Conservation (phyloP, 1,140 invertebrate species). For the Tribolium castaneum region DNA sequence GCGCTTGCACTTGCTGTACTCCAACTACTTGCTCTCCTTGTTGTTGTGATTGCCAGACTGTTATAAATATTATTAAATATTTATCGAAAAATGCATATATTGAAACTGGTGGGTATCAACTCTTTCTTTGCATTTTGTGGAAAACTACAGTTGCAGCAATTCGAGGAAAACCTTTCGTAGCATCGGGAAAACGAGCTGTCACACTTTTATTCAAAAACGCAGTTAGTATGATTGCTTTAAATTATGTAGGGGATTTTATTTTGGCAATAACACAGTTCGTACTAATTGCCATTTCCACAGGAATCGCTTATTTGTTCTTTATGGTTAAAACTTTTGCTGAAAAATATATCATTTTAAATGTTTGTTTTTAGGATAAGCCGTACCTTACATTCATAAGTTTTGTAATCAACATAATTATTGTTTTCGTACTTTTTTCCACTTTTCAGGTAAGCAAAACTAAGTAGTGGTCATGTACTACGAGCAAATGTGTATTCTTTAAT, state of each 20-base stretch:
- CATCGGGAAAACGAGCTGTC: constrained; percentile 13
- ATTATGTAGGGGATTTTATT: constrained; percentile 18
- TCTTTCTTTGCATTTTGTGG: not conserved
- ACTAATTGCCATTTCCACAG: constrained; percentile 7
- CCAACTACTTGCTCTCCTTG: not conserved
- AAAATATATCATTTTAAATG: not conserved
- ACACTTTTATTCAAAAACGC: constrained; percentile 4
- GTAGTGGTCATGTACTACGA: too few relatives aligned
- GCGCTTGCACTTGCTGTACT: constrained; percentile 61
- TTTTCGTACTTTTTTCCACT: not conserved
- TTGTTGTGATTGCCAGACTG: constrained; percentile 64
- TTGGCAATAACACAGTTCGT: not conserved
- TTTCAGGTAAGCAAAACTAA: not conserved
- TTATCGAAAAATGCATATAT: constrained; percentile 81
- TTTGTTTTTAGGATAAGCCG: not conserved
- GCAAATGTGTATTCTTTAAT: not conserved
- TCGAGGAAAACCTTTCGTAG: constrained; percentile 74
- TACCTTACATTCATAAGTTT: not conserved
- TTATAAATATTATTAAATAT: constrained; percentile 76
- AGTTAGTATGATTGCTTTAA: not conserved
- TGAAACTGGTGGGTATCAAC: constrained; percentile 70
- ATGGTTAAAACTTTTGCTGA: not conserved
- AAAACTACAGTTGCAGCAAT: constrained; percentile 69
- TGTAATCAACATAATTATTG: constrained; percentile 6
- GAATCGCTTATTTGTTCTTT: not conserved